Percentiles rank a stretch among this genome's conserved stretches.
Evolutionary conservation across 2,113 vertebrate genomes (phyloP).

Genomic region (Nothobranchius furzeri): DNA sequence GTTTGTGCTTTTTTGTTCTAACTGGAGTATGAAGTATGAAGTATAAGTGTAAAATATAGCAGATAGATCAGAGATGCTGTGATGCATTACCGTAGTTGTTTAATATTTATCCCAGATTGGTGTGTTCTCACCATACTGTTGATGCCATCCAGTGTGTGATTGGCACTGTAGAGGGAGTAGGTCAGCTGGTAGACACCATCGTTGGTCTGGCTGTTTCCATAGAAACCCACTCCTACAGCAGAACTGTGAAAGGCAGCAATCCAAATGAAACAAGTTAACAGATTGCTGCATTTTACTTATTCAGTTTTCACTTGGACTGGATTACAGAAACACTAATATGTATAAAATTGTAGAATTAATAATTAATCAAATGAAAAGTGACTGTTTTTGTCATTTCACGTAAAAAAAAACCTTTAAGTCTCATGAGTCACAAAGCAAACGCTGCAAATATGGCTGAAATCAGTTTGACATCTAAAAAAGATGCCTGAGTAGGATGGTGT

Average conservation of each 20-base stretch:
- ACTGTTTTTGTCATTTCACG: too few relatives aligned
- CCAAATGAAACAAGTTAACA: slow-evolving; percentile 27
- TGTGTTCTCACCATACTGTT: slow-evolving; percentile 85
- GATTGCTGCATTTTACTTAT: slow-evolving; percentile 14
- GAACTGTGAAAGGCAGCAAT: slow-evolving; percentile 76
- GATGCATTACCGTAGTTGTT: background rate
- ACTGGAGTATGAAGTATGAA: too few relatives aligned
- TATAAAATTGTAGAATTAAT: background rate
- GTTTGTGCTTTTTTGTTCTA: too few relatives aligned
- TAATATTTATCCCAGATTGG: slow-evolving; percentile 12
- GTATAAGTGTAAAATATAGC: too few relatives aligned
- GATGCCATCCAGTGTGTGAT: slow-evolving; percentile 89
- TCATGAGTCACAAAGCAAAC: background rate
- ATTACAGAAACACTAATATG: slow-evolving; percentile 9
- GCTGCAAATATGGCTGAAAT: too few relatives aligned
- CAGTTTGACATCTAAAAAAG: too few relatives aligned
- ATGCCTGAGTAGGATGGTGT: background rate
- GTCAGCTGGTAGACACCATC: slow-evolving; percentile 94
- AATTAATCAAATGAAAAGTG: too few relatives aligned
- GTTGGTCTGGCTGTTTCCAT: slow-evolving; percentile 97
- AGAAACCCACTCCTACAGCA: slow-evolving; percentile 93
- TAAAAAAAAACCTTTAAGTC: too few relatives aligned
- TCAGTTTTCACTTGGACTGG: background rate
- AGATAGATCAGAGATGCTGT: background rate
- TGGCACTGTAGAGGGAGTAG: slow-evolving; percentile 90